Conservation (phyloP, 2,797 vertebrate genomes). For the Threskiornis aethiopicus region DNA sequence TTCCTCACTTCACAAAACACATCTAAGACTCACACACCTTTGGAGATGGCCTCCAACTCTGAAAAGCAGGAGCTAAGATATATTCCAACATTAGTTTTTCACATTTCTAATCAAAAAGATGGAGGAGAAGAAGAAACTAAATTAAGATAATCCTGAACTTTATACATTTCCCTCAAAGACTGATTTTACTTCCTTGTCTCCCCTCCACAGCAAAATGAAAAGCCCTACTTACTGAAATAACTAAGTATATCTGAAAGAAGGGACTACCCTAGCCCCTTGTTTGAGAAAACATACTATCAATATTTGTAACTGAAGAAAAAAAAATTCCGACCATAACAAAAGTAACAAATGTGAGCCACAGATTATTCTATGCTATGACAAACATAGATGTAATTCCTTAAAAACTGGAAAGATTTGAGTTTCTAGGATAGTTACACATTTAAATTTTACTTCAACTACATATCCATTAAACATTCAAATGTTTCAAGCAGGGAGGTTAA, state of each 20-base stretch:
- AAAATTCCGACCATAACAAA: background rate
- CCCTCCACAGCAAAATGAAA: background rate
- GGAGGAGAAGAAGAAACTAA: background rate
- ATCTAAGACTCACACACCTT: background rate
- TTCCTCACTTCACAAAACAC: background rate
- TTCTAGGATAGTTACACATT: background rate
- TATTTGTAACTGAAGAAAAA: background rate
- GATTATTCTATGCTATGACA: background rate
- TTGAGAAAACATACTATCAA: background rate
- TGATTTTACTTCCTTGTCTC: background rate
- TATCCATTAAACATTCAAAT: background rate
- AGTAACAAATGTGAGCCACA: background rate
- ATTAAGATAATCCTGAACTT: background rate
- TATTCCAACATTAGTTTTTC: background rate
- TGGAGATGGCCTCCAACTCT: background rate
- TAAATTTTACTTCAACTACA: background rate
- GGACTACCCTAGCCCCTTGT: background rate
- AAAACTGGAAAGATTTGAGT: background rate
- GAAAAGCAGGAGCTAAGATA: background rate
- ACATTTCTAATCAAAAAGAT: background rate
- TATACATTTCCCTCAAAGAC: background rate
- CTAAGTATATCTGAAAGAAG: background rate
- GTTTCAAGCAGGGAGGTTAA: background rate
- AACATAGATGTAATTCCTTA: background rate
- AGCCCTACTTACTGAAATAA: background rate